Evolutionary conservation across 2,113 vertebrate genomes (phyloP).

Genomic region (Camelus bactrianus): DNA sequence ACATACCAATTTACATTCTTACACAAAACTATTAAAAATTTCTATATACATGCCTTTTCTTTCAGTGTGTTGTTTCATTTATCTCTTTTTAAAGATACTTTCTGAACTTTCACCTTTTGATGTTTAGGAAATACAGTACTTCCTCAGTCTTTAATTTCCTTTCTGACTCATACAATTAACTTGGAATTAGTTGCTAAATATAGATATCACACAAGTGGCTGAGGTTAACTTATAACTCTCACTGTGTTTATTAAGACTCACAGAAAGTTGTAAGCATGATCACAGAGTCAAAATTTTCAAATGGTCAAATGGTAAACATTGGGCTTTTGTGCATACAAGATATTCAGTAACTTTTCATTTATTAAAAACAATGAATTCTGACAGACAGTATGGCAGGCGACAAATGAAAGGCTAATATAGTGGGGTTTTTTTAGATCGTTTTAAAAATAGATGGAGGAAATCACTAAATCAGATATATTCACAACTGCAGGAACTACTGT

Average conservation of each 20-base stretch:
- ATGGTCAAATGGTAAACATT: neutral
- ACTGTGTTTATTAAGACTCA: neutral
- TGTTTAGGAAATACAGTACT: slow-evolving; percentile 68
- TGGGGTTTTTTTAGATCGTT: neutral
- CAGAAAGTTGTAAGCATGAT: neutral
- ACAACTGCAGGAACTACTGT: neutral
- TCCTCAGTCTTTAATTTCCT: slow-evolving; percentile 66
- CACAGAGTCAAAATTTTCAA: neutral
- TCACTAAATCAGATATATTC: neutral
- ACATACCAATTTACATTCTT: neutral
- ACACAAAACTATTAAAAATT: neutral
- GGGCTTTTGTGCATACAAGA: neutral
- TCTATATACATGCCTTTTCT: slow-evolving; percentile 40
- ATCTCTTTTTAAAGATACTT: slow-evolving; percentile 65
- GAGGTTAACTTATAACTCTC: neutral
- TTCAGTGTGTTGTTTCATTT: slow-evolving; percentile 55
- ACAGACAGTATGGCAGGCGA: neutral
- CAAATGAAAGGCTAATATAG: neutral
- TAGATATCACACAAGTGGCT: slow-evolving; percentile 8
- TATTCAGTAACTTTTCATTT: neutral
- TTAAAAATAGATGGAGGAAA: slow-evolving; percentile 26
- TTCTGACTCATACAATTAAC: slow-evolving; percentile 62
- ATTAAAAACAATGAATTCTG: neutral
- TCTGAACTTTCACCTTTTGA: slow-evolving; percentile 80
- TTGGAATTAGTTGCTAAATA: slow-evolving; percentile 53